Evolutionary conservation across 2,797 vertebrate species (phyloP).

Genomic region (Bucorvus abyssinicus): DNA sequence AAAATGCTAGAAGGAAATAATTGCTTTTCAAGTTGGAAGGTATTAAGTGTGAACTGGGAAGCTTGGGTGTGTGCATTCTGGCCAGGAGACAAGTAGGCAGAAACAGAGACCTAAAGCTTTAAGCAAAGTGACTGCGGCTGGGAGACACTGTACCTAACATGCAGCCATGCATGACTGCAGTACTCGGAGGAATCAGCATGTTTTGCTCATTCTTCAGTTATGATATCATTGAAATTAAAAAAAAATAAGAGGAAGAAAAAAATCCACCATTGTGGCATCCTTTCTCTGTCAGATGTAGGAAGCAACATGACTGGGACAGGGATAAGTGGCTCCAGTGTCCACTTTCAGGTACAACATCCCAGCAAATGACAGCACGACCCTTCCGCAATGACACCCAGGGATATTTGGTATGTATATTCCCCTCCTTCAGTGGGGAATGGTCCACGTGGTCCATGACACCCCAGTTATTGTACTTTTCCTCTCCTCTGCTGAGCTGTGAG

Average conservation of each 20-base stretch:
- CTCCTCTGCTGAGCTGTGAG: background rate
- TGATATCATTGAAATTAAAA: background rate
- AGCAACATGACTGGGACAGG: background rate
- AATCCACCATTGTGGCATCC: background rate
- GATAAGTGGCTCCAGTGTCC: background rate
- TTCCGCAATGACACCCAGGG: background rate
- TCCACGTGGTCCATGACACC: background rate
- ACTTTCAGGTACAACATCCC: background rate
- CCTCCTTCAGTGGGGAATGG: background rate
- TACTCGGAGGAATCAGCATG: background rate
- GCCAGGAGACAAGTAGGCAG: background rate
- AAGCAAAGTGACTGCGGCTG: background rate
- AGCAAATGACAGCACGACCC: background rate
- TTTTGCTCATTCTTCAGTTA: constrained; percentile 6
- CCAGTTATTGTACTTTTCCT: background rate
- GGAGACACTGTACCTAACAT: background rate
- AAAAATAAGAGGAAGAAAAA: background rate
- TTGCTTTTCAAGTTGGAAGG: background rate
- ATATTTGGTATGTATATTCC: background rate
- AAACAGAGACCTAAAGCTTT: background rate
- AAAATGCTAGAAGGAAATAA: background rate
- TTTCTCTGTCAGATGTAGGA: background rate
- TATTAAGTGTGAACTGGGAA: background rate
- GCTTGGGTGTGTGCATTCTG: background rate
- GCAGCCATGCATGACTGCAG: background rate